Percentiles rank a stretch among this genome's conserved stretches.
Conservation (phyloP, 2,113 vertebrate genomes). For the Octodon degus region DNA sequence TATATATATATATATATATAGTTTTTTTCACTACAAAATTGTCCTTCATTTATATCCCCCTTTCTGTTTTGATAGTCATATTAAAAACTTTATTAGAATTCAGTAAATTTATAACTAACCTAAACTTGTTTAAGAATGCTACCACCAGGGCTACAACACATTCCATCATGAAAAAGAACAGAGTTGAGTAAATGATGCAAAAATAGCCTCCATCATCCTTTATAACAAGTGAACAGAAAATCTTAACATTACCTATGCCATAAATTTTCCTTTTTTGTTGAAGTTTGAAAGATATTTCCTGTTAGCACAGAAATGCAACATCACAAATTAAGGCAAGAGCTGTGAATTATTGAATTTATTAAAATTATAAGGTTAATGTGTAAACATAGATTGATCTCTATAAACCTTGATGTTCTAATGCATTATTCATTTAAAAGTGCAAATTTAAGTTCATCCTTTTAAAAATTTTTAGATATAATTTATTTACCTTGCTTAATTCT, state of each 20-base stretch:
- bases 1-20: too few relatives aligned
- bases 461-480: constrained; percentile 14
- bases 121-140: neutral
- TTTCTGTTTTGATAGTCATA: neutral
- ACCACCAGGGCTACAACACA: neutral
- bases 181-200: constrained; percentile 76
- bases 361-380: neutral
- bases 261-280: constrained; percentile 61
- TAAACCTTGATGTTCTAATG: neutral
- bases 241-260: constrained; percentile 69
- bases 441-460: neutral
- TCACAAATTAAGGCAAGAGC: constrained; percentile 37
- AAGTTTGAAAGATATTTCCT: constrained; percentile 60
- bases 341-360: constrained; percentile 29
- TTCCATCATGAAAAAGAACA: constrained; percentile 40
- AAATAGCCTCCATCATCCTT: constrained; percentile 76
- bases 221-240: constrained; percentile 75
- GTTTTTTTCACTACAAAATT: too few relatives aligned
- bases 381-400: neutral
- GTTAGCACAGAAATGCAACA: constrained; percentile 54
- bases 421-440: neutral
- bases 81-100: constrained; percentile 14
- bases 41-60: too few relatives aligned
- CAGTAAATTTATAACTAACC: constrained; percentile 25
- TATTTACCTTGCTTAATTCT: neutral